Evolutionary conservation across 2,888 invertebrate genomes (phyloP), one percentile per base, ranked within the genome.

Genomic region (Globia sparganii): DNA sequence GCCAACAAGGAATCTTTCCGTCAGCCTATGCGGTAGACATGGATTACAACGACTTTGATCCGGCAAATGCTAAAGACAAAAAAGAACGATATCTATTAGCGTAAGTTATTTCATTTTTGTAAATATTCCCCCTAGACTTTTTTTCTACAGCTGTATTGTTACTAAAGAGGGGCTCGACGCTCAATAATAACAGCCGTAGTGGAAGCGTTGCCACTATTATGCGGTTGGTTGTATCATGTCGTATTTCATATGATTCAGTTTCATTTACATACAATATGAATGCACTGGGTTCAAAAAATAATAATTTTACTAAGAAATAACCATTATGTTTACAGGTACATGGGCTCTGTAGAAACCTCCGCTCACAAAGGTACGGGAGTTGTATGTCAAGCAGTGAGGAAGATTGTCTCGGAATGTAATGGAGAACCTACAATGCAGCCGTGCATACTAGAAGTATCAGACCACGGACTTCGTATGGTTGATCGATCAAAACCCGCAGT

Each of bases 281-380:
- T 13, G 21, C 1, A 31, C 13, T 1, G 25, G 18, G 6, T 43
- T 3, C 0, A 28, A 74, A 56, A 46, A 46, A n/a, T 15, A 3
- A 46, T 65, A 28, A 31, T 43, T 62, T 65, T 58, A 25, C 15
- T 64, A 64, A 37, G 0, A 1, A 72, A 49, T 9, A 46, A 28
- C n/a, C 67, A 72, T 15, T 75, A 70, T 84, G 72, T 43, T 78
- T 74, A 15, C 84, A 97, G 97, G 68, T 99, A 99, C 94, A 97
- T 99, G 93, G 99, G 99, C 1, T 99, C 99, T 0, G 99, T 99
- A 71, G 99, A 99, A 95, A 99, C 99, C 0, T 97, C 98, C 87
- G 98, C 99, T 87, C 99, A 99, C 95, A 99, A 99, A 96, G 99
- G 99, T n/a, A 99, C 99, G 40, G 98, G 99, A 13, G 99, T 99